phyloP scores from a whole-genome alignment of 1,140 invertebrate genomes.

The Drosophila cardini region DNA sequence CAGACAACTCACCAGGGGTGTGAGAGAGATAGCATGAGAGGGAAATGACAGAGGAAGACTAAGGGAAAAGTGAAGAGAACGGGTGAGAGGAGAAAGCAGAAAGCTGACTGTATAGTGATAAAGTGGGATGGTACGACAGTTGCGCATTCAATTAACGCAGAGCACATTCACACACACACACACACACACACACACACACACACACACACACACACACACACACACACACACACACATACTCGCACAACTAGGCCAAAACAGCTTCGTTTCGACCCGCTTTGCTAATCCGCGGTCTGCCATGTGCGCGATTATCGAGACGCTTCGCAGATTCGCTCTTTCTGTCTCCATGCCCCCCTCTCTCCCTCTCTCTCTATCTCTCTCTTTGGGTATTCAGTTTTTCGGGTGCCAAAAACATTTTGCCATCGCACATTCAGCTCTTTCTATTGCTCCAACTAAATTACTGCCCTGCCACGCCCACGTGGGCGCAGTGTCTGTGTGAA shows the following conservation, averaged over 20 bases:
- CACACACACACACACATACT: conserved; percentile 19
- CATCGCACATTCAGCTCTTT: conserved; percentile 50
- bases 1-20: conserved; percentile 50
- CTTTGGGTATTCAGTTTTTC: conserved; percentile 50
- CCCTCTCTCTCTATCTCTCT: conserved; percentile 16
- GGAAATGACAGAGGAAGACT: not conserved
- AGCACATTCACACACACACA: conserved; percentile 41
- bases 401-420: conserved; percentile 62
- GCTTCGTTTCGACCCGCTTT: conserved; percentile 40
- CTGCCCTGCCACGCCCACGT: not conserved
- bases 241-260: conserved; percentile 63
- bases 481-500: conserved; percentile 45
- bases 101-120: conserved; percentile 31
- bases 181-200: conserved; percentile 4
- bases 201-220: conserved; percentile 32
- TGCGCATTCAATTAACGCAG: conserved; percentile 79
- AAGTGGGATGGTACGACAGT: conserved; percentile 61
- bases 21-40: not conserved
- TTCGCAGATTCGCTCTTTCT: conserved; percentile 2
- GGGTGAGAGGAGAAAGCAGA: not conserved
- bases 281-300: conserved; percentile 49
- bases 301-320: conserved; percentile 71
- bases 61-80: not conserved
- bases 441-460: conserved; percentile 12
- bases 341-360: not conserved